These are phyloP conservation scores for Ladona fulva DNA, from an alignment of 1,140 invertebrate species.

Conservation along the genomic window DNA sequence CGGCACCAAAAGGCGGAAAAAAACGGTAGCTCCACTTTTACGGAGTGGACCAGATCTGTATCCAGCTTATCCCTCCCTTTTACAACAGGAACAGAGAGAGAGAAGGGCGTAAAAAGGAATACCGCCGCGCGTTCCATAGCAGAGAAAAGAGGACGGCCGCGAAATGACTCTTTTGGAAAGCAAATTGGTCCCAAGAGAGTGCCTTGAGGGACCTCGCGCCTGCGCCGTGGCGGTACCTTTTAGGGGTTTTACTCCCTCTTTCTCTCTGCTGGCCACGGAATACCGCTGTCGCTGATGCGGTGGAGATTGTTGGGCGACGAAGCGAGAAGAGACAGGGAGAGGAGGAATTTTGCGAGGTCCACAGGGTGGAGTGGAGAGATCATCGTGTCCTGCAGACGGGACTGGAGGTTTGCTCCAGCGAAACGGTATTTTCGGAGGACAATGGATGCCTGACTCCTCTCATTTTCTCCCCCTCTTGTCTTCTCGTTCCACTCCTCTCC, in stretches of 20 bases:
- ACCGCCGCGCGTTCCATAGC: too few relatives aligned
- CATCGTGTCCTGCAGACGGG: not conserved
- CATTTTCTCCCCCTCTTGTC: not conserved
- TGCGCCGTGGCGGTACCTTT: not conserved
- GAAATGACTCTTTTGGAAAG: constrained; percentile 6
- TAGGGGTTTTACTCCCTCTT: not conserved
- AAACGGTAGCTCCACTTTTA: too few relatives aligned
- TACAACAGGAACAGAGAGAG: too few relatives aligned
- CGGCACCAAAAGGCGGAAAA: too few relatives aligned
- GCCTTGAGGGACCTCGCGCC: constrained; percentile 4
- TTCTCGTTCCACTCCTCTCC: not conserved
- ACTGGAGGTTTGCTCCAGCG: not conserved
- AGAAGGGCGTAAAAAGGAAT: too few relatives aligned
- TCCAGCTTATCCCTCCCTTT: too few relatives aligned
- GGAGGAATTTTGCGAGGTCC: not conserved
- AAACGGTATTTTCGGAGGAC: not conserved
- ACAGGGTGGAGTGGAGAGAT: not conserved
- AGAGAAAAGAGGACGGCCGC: not conserved
- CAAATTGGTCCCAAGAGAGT: not conserved
- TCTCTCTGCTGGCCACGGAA: not conserved
- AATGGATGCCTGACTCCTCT: not conserved
- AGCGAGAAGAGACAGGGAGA: not conserved
- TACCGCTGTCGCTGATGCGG: not conserved
- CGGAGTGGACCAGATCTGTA: too few relatives aligned
- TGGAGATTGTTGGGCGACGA: not conserved